Percentiles rank a stretch among this genome's conserved stretches.
Evolutionary conservation across 2,888 invertebrate genomes (phyloP).

Genomic region (Anarsia innoxiella): DNA sequence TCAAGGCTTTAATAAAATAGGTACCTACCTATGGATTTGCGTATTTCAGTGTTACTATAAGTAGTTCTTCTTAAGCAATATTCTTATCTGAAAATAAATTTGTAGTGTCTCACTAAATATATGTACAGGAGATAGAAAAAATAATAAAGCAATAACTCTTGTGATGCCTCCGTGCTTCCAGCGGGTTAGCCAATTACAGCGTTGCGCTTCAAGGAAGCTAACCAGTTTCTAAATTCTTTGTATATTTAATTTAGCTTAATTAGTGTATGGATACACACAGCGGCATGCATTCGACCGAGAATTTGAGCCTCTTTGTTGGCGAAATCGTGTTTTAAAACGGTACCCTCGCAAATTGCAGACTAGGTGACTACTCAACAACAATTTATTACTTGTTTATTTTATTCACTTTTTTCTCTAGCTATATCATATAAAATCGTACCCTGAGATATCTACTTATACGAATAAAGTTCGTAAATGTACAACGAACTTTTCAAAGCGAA

Average conservation of each 20-base stretch:
- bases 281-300: slow-evolving; percentile 66
- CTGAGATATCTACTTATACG: no score
- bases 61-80: no score
- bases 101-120: no score
- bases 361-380: no score
- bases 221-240: slow-evolving; percentile 74
- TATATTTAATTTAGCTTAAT: slow-evolving; percentile 73
- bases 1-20: no score
- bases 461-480: neutral
- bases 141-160: slow-evolving; percentile 50
- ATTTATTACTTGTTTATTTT: no score
- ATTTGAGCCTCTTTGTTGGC: slow-evolving; percentile 64
- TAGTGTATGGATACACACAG: slow-evolving; percentile 65
- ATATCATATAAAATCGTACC: no score
- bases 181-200: slow-evolving; percentile 68
- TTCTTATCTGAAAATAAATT: no score
- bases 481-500: no score
- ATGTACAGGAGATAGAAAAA: no score
- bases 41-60: no score
- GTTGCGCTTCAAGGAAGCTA: slow-evolving; percentile 73
- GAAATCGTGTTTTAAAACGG: slow-evolving; percentile 58
- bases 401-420: slow-evolving; percentile 29
- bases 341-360: slow-evolving; percentile 46
- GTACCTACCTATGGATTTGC: no score
- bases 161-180: slow-evolving; percentile 59